Evolutionary conservation across 2,888 invertebrate species (phyloP).

Genomic region (Aporophyla lueneburgensis): DNA sequence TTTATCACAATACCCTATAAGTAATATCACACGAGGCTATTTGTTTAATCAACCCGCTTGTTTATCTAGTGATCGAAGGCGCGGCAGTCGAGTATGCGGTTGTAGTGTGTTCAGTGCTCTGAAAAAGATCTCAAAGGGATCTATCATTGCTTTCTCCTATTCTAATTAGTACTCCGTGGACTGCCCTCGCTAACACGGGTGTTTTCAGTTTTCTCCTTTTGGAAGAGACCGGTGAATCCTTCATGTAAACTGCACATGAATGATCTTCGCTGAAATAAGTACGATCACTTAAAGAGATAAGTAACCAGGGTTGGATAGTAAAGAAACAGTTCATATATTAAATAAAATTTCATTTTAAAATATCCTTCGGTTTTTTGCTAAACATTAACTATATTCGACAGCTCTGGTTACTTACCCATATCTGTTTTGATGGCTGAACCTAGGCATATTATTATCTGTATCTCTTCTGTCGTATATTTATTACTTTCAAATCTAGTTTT

Average conservation of each 20-base stretch:
- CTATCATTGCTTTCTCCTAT: background rate
- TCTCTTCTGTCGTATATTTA: background rate
- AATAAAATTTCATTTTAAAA: too few species aligned
- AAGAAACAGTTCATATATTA: too few species aligned
- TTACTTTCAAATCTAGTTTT: background rate
- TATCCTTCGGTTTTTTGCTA: too few species aligned
- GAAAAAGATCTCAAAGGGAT: background rate
- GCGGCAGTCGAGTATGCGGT: background rate
- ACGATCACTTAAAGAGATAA: too few species aligned
- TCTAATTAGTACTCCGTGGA: background rate
- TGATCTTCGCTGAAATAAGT: background rate
- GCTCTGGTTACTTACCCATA: too few species aligned
- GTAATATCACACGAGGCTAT: constrained; percentile 34
- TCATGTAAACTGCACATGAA: background rate
- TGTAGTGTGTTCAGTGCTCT: background rate
- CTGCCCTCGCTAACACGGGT: background rate
- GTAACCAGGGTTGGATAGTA: too few species aligned
- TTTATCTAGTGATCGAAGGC: constrained; percentile 11
- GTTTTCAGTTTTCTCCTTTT: background rate
- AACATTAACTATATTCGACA: too few species aligned
- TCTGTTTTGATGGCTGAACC: too few species aligned
- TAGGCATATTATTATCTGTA: background rate
- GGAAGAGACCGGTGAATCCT: too few species aligned
- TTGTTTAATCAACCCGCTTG: constrained; percentile 38
- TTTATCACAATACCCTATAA: constrained; percentile 35